Evolutionary conservation across 2,888 invertebrate species (phyloP), one percentile per base, ranked within the genome.

Genomic region (Mayetiola destructor): DNA sequence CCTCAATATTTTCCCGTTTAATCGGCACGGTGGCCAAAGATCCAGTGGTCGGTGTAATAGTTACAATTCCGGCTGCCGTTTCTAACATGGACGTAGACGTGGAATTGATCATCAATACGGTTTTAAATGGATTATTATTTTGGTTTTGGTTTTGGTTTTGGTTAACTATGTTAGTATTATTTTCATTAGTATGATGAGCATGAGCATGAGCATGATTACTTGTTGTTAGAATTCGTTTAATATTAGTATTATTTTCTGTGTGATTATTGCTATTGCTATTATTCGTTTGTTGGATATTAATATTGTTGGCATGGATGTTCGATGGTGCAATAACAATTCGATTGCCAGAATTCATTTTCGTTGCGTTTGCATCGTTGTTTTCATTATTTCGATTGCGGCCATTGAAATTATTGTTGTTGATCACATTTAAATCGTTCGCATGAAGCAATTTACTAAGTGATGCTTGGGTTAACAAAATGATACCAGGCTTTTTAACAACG

Each of bases 1-100:
- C 18, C 66, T 63, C 56, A 68, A 62, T 60, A 71, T 69, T 63
- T 68, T 68, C 59, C 64, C 59, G 66, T 66, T 56, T 68, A 14
- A 57, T 56, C 60, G 58, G 64, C 58, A 62, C 62, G 48, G 66
- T 60, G 23, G 62, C 56, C 54, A 62, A 40, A 10, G 62, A 60
- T 23, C 62, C 61, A 37, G 63, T 37, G 37, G 60, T 23, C 30
- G 61, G 54, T 16, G 62, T 37, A 59, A 48, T 35, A 14, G 39
- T 40, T 39, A 53, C 29, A 29, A 48, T 20, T 5, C 32, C 40
- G 18, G 52, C 27, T 23, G 57, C 16, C 32, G 56, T 42, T 27
- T 56, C 39, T 32, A 56, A 57, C 60, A 62, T 57, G 59, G 63
- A 62, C 60, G 63, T 57, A 59, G 63, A 62, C 56, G 62, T 59